Percentiles rank a stretch among this genome's conserved stretches.
Conservation (phyloP, 2,113 vertebrate species). For the Cyanoramphus novaezelandiae region DNA sequence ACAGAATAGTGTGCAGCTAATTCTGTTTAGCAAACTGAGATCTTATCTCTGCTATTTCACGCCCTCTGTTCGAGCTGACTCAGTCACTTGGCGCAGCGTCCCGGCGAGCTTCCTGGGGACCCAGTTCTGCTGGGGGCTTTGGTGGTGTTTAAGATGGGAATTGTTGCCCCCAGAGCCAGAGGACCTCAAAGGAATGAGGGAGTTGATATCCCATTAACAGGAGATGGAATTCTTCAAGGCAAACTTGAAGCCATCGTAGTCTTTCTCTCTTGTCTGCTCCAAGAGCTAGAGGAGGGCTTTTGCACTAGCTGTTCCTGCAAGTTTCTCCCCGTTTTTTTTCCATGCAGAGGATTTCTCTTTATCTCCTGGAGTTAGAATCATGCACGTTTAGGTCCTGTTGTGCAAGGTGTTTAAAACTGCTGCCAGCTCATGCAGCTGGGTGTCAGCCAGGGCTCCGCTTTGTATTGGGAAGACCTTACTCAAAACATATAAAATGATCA, state of each 20-base stretch:
- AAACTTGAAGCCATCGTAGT: not conserved
- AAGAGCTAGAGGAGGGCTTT: not conserved
- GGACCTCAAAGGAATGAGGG: not conserved
- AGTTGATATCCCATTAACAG: not conserved
- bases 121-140: rapidly evolving
- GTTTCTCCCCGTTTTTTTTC: not conserved
- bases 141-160: not conserved
- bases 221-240: not conserved
- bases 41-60: conserved; percentile 48
- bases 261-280: not conserved
- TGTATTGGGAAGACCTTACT: not conserved
- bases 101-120: not conserved
- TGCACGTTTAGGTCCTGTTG: rapidly evolving
- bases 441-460: not conserved
- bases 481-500: conserved; percentile 12
- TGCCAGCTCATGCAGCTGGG: not conserved
- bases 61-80: not conserved
- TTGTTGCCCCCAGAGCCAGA: not conserved
- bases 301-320: not conserved
- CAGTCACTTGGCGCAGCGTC: not conserved
- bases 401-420: not conserved
- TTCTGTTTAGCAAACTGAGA: conserved; percentile 66
- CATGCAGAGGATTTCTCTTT: not conserved
- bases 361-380: not conserved
- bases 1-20: conserved; percentile 58